phyloP scores from a whole-genome alignment of 2,888 invertebrate genomes.

The Trissolcus japonicus region DNA sequence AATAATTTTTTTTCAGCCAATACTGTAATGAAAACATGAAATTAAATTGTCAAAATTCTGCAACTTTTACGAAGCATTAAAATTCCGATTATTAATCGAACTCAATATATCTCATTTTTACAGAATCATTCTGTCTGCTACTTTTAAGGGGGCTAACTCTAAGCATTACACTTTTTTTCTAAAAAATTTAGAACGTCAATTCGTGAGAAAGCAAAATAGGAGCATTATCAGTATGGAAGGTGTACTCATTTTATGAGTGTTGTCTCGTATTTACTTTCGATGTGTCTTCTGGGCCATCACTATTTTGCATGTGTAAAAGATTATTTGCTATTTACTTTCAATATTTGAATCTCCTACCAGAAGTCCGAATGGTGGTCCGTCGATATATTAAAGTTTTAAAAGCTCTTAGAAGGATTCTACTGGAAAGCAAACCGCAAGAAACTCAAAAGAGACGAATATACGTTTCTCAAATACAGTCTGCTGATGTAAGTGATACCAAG shows the following conservation, averaged over 20 bases:
- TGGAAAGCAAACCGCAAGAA: slow-evolving; percentile 49
- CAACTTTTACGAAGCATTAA: too few relatives aligned
- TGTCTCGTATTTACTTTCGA: slow-evolving; percentile 20
- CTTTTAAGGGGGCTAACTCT: too few relatives aligned
- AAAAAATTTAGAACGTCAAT: neutral
- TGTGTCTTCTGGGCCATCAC: neutral
- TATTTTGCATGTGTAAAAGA: slow-evolving; percentile 35
- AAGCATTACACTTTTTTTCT: too few relatives aligned
- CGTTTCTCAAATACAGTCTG: slow-evolving; percentile 52
- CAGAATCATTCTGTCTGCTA: too few relatives aligned
- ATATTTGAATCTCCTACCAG: slow-evolving; percentile 30
- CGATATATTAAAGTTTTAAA: slow-evolving; percentile 51
- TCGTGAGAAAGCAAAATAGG: neutral
- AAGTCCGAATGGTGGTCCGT: slow-evolving; percentile 50
- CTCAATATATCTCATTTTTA: too few relatives aligned
- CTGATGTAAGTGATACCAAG: slow-evolving; percentile 52
- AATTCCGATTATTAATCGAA: too few relatives aligned
- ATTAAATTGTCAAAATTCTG: too few relatives aligned
- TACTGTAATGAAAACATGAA: too few relatives aligned
- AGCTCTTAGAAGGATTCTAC: slow-evolving; percentile 46
- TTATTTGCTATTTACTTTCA: slow-evolving; percentile 52
- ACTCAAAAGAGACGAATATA: slow-evolving; percentile 50
- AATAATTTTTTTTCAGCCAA: too few relatives aligned
- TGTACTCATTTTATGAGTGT: neutral
- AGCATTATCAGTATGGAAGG: neutral